Evolutionary conservation across 2,113 vertebrate genomes (phyloP), one percentile per base, ranked within the genome.

Genomic region (Gadus macrocephalus): DNA sequence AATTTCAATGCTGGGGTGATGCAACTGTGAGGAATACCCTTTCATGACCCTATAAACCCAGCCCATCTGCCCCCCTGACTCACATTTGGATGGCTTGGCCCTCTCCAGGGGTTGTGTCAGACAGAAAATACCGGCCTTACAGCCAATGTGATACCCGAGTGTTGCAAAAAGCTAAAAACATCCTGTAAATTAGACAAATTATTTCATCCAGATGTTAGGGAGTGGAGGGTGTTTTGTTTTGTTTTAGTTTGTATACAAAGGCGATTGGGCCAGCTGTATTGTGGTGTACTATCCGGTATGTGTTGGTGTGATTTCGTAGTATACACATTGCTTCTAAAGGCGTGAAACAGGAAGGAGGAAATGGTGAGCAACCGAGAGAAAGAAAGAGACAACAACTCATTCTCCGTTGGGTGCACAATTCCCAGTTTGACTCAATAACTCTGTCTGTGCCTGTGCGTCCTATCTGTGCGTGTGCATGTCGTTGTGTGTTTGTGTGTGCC

Each of bases 91-190:
- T 65, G 25, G 60, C 17, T 72, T 2, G 14, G 22, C 12, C 20
- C 60, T 53, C 73, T 8, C 69, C 31, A 35, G 64, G 67, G 28
- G 80, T 78, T 15, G 3, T 78, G 75, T 75, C 67, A 69, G 38
- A 78, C 62, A 79, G 75, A 80, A 83, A 66, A 70, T 82, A 69
- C 31, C 0, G 31, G 31, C 31, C 31, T 35, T 35, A 35, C 1
- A 59, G 58, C 38, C 67, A 83, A 87, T 81, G 77, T 83, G 88
- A 89, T 90, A 88, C 88, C 81, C 78, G 81, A 73, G 38, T 70
- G 73, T 69, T 11, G 7, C 12, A 14, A 55, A 81, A 90, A 88
- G 84, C 88, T 85, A 79, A 55, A 82, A 86, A 86, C 81, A 88
- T 80, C 68, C 68, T 35, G 62, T 74, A 61, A 82, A 63, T 70